Evolutionary conservation across 2,888 invertebrate species (phyloP).

Genomic region (Lobophora halterata): DNA sequence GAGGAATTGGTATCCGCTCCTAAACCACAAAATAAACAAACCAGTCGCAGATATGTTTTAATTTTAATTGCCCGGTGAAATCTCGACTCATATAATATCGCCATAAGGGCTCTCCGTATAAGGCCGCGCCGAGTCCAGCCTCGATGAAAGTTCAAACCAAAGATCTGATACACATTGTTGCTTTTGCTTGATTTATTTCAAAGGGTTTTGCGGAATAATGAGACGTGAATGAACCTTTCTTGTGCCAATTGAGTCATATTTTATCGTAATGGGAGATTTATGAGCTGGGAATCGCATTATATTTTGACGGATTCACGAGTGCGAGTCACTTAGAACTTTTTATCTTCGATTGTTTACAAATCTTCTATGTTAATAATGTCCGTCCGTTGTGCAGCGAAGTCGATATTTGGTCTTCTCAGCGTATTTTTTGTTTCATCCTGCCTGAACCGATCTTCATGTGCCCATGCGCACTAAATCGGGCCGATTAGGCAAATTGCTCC

Average conservation of each 20-base stretch:
- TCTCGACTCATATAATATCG: conserved; percentile 32
- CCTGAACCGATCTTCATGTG: conserved; percentile 7
- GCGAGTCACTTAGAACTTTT: no score
- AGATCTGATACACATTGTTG: conserved; percentile 31
- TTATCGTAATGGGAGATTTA: conserved; percentile 19
- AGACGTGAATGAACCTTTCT: conserved; percentile 21
- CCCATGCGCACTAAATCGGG: conserved; percentile 29
- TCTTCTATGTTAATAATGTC: neutral
- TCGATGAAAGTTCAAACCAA: conserved; percentile 22
- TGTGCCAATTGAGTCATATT: conserved; percentile 18
- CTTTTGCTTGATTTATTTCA: conserved; percentile 22
- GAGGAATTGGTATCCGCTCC: conserved; percentile 2
- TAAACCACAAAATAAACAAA: conserved; percentile 18
- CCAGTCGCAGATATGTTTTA: conserved; percentile 29
- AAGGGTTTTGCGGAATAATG: conserved; percentile 20
- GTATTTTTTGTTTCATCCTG: conserved; percentile 15
- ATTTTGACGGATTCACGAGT: conserved; percentile 1
- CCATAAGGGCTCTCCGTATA: conserved; percentile 25
- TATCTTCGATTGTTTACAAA: neutral
- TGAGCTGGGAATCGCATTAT: conserved; percentile 13
- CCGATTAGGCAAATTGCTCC: conserved; percentile 47
- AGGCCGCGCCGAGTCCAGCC: conserved; percentile 15
- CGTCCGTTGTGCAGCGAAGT: no score
- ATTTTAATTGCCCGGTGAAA: conserved; percentile 37
- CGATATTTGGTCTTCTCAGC: no score